phyloP scores from a whole-genome alignment of 2,797 vertebrate genomes.

The Amphiprion clarkii region DNA sequence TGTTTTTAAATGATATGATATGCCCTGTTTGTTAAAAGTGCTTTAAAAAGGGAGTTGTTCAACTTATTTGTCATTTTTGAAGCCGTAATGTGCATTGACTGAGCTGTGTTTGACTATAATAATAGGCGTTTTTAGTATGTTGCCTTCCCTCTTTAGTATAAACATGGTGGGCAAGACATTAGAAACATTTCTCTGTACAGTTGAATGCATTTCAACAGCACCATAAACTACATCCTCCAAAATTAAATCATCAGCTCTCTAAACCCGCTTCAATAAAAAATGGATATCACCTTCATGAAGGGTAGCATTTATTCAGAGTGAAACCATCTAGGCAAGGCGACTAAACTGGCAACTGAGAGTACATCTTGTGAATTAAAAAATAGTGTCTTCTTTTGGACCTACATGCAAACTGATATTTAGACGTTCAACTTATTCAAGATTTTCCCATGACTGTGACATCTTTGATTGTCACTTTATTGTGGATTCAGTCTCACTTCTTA shows the following conservation, averaged over 20 bases:
- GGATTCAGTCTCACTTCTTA: background rate
- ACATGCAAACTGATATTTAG: too few species aligned
- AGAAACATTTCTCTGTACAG: background rate
- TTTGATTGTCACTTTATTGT: too few species aligned
- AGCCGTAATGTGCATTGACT: background rate
- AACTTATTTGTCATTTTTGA: slow-evolving; percentile 2
- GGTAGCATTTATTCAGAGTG: background rate
- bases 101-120: background rate
- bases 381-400: too few species aligned
- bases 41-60: background rate
- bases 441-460: too few species aligned
- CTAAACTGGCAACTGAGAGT: background rate
- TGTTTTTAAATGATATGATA: slow-evolving; percentile 2
- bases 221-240: background rate
- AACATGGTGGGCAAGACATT: too few species aligned
- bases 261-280: background rate
- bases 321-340: background rate
- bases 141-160: too few species aligned
- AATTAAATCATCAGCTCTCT: background rate
- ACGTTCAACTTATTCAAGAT: too few species aligned
- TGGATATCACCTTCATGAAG: background rate
- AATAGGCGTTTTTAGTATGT: too few species aligned
- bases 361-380: background rate
- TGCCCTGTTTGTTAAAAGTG: slow-evolving; percentile 16
- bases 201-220: background rate